phyloP scores from a whole-genome alignment of 2,113 vertebrate genomes.

The Cynopterus brachyotis region DNA sequence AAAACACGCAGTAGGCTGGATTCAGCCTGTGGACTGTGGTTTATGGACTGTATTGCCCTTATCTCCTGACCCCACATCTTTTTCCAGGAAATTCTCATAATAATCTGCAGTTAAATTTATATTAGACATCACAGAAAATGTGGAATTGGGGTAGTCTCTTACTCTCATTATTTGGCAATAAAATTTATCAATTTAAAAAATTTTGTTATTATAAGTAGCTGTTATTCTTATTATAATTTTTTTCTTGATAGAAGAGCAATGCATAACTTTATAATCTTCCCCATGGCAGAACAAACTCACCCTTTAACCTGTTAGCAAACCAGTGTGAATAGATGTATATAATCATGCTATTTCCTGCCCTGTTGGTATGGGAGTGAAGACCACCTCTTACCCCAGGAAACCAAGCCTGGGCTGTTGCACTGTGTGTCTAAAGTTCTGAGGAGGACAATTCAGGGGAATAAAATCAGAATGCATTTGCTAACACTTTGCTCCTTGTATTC shows the following conservation, averaged over 20 bases:
- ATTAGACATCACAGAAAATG: neutral
- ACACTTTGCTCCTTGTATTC: neutral
- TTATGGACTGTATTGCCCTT: neutral
- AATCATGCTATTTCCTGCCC: neutral
- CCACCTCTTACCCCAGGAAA: neutral
- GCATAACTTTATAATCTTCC: neutral
- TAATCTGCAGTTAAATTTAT: neutral
- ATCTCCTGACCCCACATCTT: neutral
- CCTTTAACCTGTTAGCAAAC: neutral
- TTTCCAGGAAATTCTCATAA: neutral
- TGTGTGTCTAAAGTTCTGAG: neutral
- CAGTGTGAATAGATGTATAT: neutral
- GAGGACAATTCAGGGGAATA: neutral
- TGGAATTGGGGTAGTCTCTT: neutral
- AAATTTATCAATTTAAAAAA: neutral
- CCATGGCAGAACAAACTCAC: neutral
- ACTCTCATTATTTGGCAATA: slow-evolving; percentile 2
- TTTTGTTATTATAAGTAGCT: neutral
- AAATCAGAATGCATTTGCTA: neutral
- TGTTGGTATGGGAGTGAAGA: neutral
- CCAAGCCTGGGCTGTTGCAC: neutral
- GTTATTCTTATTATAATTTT: neutral
- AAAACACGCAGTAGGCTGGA: neutral
- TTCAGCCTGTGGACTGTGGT: neutral
- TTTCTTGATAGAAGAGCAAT: neutral